phyloP scores from a whole-genome alignment of 1,140 invertebrate species.

The Mamestra configurata region DNA sequence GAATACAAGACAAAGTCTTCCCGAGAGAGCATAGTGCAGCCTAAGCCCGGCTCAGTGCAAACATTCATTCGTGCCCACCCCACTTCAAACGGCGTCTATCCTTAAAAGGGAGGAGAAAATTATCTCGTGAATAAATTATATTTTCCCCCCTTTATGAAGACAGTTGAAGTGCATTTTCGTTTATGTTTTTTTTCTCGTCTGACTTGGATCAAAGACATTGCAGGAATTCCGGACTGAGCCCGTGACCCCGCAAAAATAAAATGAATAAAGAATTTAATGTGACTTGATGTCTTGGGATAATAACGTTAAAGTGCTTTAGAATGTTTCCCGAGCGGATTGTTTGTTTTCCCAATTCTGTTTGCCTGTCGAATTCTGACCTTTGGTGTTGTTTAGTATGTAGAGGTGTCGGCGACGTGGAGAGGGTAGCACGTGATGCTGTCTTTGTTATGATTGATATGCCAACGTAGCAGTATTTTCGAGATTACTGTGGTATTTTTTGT shows the following conservation, averaged over 20 bases:
- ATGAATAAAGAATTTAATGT: slow-evolving; percentile 85
- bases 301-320: slow-evolving; percentile 80
- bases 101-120: slow-evolving; percentile 85
- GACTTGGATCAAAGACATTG: slow-evolving; percentile 84
- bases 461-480: neutral
- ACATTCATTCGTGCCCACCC: slow-evolving; percentile 79
- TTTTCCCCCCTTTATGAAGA: slow-evolving; percentile 86
- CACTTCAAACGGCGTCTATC: slow-evolving; percentile 77
- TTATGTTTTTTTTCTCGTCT: slow-evolving; percentile 81
- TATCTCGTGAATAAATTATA: slow-evolving; percentile 88
- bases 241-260: slow-evolving; percentile 83
- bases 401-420: slow-evolving; percentile 7
- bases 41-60: slow-evolving; percentile 66
- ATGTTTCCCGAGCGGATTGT: slow-evolving; percentile 72
- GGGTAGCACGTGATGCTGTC: slow-evolving; percentile 2
- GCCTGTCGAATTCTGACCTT: slow-evolving; percentile 53
- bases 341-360: slow-evolving; percentile 80
- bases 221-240: slow-evolving; percentile 75
- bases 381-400: slow-evolving; percentile 44
- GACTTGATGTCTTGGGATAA: slow-evolving; percentile 84
- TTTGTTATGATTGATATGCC: slow-evolving; percentile 25
- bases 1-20: slow-evolving; percentile 68
- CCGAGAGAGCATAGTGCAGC: slow-evolving; percentile 62
- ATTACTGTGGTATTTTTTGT: too few species aligned
- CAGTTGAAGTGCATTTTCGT: slow-evolving; percentile 86